Conservation (phyloP, 2,113 vertebrate genomes). For the Dasyurus viverrinus region DNA sequence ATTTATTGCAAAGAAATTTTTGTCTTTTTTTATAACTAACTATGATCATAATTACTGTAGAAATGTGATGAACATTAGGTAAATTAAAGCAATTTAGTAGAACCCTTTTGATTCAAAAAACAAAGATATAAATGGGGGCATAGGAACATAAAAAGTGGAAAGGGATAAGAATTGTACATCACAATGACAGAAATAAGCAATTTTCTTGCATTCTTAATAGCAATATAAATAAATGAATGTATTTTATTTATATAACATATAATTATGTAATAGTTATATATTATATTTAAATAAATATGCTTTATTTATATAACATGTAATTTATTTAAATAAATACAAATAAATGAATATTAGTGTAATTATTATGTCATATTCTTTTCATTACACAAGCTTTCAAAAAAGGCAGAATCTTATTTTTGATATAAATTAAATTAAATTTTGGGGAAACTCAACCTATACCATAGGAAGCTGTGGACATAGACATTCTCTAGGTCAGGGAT, state of each 20-base stretch:
- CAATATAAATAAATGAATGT: not conserved
- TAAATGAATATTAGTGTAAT: not conserved
- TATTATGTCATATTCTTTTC: not conserved
- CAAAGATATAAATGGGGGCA: not conserved
- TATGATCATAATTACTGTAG: not conserved
- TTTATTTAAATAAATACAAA: too few relatives aligned
- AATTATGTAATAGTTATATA: too few relatives aligned
- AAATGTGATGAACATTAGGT: not conserved
- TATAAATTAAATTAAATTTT: not conserved
- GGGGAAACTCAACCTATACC: not conserved
- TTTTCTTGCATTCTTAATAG: not conserved
- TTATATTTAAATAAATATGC: too few relatives aligned
- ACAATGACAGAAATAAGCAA: not conserved
- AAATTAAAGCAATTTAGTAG: not conserved
- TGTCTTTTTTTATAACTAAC: not conserved
- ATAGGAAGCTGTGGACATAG: not conserved
- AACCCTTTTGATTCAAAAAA: not conserved
- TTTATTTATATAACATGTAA: too few relatives aligned
- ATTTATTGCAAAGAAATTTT: not conserved
- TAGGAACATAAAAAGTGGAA: accelerated
- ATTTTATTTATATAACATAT: too few relatives aligned
- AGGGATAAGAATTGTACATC: not conserved
- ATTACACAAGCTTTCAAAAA: not conserved
- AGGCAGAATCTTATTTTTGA: not conserved
- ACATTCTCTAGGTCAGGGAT: not conserved